Base-by-base conservation (phyloP, 2,113 vertebrate species). In the Xiphias gladius region DNA sequence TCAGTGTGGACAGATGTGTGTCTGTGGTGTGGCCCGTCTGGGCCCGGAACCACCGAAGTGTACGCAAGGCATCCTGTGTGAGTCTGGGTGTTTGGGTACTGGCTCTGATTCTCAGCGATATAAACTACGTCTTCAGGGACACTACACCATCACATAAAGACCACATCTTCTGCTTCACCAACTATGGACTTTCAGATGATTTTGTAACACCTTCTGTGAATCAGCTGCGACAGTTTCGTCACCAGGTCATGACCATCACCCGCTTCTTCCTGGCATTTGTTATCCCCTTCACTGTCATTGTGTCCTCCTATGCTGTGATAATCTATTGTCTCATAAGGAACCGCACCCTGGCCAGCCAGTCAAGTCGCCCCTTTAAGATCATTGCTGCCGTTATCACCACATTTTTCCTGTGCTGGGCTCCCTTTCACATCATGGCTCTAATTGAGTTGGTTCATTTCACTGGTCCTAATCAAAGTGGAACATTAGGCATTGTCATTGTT, bases 391-490 rank as follows among this genome's bases (percentile, higher is more conserved):
- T 97, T 65, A 96, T 97, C 7, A 89, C 86, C 22, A 94, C 95
- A 0, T 97, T 98, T 73, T 97, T 97, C 90, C 85, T 97, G 55
- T 98, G 97, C 88, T 97, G 97, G 95, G 94, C 96, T 67, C 97
- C 97, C 1, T 97, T 96, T 82, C 97, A 97, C 0, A 93, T 96
- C 73, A 93, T 98, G 85, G 50, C 68, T 50, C 79, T 95, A 12
- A 93, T 95, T 12, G 94, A 96, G 89, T 67, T 95, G 89, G 87
- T 92, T 2, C 81, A 90, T 79, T 50, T 93, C 72, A 90, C 92
- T 85, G 24, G n/a, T n/a, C n/a, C 79, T 17, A 14, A 17, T 35
- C 46, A 89, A 70, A 94, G 71, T 73, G 52, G 76, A 52, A 90
- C 58, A 10, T 73, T 94, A 24, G 28, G 90, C 17, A 62, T 88